Conservation (phyloP, 2,797 vertebrate genomes). For the Pseudochaenichthys georgianus region DNA sequence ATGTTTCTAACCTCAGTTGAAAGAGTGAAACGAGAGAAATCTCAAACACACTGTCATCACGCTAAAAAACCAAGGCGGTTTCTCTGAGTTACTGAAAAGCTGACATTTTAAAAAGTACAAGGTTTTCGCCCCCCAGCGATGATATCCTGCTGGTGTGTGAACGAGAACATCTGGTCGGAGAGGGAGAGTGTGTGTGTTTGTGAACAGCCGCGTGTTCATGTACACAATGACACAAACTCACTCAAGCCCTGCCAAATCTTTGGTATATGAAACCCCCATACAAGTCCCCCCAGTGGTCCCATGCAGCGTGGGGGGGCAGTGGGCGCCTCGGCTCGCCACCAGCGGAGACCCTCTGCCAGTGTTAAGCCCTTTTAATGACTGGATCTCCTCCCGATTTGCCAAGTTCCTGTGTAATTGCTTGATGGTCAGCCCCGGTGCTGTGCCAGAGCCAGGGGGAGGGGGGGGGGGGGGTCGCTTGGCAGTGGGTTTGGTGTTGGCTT, state of each 20-base stretch:
- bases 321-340: slow-evolving; percentile 60
- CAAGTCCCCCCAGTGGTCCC: slow-evolving; percentile 44
- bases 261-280: slow-evolving; percentile 53
- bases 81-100: slow-evolving; percentile 62
- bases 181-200: slow-evolving; percentile 50
- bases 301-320: slow-evolving; percentile 52
- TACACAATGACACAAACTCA: slow-evolving; percentile 65
- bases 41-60: slow-evolving; percentile 46
- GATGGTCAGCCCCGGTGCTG: slow-evolving; percentile 75
- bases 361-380: slow-evolving; percentile 81
- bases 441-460: slow-evolving; percentile 70
- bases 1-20: slow-evolving; percentile 20
- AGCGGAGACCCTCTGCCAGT: slow-evolving; percentile 70
- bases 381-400: slow-evolving; percentile 76
- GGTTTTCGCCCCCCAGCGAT: slow-evolving; percentile 56
- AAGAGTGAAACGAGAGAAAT: neutral
- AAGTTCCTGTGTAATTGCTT: slow-evolving; percentile 84
- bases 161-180: slow-evolving; percentile 73
- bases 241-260: slow-evolving; percentile 66
- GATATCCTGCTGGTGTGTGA: slow-evolving; percentile 73
- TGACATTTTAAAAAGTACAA: slow-evolving; percentile 58
- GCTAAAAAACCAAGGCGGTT: neutral
- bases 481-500: slow-evolving; percentile 59
- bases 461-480: slow-evolving; percentile 58
- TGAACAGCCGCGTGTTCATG: slow-evolving; percentile 67